Conservation (phyloP, 2,797 vertebrate genomes). For the Sebastiscus tertius region DNA sequence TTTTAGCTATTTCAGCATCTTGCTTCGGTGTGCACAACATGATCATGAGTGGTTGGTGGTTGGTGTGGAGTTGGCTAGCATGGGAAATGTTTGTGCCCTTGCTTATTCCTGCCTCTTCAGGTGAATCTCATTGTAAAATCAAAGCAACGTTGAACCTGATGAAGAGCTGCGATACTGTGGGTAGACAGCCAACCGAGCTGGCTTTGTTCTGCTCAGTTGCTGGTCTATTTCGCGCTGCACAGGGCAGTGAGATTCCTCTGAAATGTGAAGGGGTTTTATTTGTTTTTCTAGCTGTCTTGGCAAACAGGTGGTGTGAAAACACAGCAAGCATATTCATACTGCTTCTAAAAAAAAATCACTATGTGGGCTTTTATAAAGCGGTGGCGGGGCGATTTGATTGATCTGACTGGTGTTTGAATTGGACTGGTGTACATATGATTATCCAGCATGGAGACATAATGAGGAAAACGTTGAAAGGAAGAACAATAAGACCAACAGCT, state of each 20-base stretch:
- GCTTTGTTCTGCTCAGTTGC: conserved; percentile 23
- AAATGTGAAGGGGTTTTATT: conserved; percentile 45
- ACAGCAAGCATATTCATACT: conserved; percentile 23
- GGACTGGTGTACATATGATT: conserved; percentile 34
- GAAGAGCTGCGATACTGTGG: conserved; percentile 1
- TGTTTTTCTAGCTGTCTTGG: conserved; percentile 54
- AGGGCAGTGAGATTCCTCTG: conserved; percentile 19
- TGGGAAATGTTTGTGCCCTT: neutral
- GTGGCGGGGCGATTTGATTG: conserved; percentile 22
- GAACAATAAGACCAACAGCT: conserved; percentile 52
- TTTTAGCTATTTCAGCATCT: neutral
- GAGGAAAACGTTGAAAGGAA: conserved; percentile 41
- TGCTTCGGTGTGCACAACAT: neutral
- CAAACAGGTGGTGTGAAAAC: conserved; percentile 53
- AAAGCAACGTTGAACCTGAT: neutral
- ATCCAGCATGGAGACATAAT: conserved; percentile 45
- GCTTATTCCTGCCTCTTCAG: neutral
- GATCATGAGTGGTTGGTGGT: neutral
- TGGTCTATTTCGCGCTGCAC: conserved; percentile 20
- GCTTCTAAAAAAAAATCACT: neutral
- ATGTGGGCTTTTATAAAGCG: conserved; percentile 10
- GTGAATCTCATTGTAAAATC: neutral
- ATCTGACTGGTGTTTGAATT: conserved; percentile 33
- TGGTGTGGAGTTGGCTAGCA: neutral
- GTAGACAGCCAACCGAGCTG: conserved; percentile 4